A percentile compares a stretch with the other conserved stretches of the same genome.
These are phyloP conservation scores for Carpatolechia fugitivella DNA, from an alignment of 2,888 invertebrate species.

Conservation along the genomic window DNA sequence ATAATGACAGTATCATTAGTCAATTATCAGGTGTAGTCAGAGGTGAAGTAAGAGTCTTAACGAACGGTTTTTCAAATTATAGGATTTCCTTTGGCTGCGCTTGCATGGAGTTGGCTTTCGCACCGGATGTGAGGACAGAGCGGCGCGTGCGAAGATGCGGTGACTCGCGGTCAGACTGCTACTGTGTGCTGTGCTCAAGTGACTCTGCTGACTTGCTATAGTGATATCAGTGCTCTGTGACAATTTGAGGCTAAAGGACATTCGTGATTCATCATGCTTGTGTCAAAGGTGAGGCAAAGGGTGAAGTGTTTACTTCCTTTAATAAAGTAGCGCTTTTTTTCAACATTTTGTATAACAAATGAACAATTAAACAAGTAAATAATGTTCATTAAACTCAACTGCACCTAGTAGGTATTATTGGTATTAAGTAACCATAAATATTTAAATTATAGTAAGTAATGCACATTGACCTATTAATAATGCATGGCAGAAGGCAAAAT, in stretches of 20 bases:
- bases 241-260: conserved; percentile 1
- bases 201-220: conserved; percentile 39
- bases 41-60: conserved; percentile 56
- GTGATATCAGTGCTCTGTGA: conserved; percentile 39
- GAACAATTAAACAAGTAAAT: too few species aligned
- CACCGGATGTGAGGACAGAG: conserved; percentile 56
- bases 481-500: too few species aligned
- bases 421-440: too few species aligned
- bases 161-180: conserved; percentile 34
- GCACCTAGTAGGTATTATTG: too few species aligned
- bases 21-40: conserved; percentile 58
- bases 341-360: too few species aligned
- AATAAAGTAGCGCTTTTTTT: too few species aligned
- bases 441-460: too few species aligned
- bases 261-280: conserved; percentile 38
- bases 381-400: too few species aligned
- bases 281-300: conserved; percentile 45
- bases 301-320: neutral
- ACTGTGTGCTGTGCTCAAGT: conserved; percentile 39
- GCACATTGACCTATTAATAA: too few species aligned
- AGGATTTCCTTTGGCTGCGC: conserved; percentile 66
- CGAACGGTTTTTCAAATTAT: conserved; percentile 65
- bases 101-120: conserved; percentile 44
- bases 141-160: conserved; percentile 41
- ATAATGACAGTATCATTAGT: conserved; percentile 8